phyloP scores from a whole-genome alignment of 2,113 vertebrate genomes.

The Chionomys nivalis region DNA sequence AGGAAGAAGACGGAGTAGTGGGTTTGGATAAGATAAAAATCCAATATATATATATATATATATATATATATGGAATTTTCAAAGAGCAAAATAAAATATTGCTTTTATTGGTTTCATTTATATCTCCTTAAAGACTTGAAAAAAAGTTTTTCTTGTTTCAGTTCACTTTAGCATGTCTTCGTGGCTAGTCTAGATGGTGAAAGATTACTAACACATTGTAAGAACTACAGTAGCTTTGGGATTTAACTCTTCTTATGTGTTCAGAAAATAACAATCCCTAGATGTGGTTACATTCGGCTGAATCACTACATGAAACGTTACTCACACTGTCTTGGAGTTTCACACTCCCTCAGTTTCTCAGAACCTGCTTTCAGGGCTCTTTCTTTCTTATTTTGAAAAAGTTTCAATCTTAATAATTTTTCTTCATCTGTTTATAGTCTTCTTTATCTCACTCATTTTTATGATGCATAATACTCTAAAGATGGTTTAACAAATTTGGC shows the following conservation, averaged over 20 bases:
- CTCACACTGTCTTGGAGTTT: background rate
- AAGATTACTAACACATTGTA: background rate
- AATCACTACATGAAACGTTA: too few species aligned
- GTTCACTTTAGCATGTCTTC: background rate
- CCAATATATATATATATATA: background rate
- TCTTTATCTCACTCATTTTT: background rate
- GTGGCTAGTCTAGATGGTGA: background rate
- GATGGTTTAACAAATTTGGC: background rate
- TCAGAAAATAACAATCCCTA: background rate
- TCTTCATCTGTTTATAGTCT: background rate
- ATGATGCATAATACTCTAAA: background rate
- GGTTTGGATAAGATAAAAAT: background rate
- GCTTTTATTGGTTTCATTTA: background rate
- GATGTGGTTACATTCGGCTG: too few species aligned
- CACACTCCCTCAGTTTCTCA: background rate
- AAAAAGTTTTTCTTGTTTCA: background rate
- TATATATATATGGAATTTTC: background rate
- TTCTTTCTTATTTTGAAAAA: background rate
- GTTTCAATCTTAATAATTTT: background rate
- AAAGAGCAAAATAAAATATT: background rate
- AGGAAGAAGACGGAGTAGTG: background rate
- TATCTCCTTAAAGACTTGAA: too few species aligned
- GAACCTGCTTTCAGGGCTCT: background rate
- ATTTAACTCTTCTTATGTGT: background rate
- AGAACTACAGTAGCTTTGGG: fast-evolving